Conservation (phyloP, 2,888 invertebrate genomes). For the Arctia plantaginis region DNA sequence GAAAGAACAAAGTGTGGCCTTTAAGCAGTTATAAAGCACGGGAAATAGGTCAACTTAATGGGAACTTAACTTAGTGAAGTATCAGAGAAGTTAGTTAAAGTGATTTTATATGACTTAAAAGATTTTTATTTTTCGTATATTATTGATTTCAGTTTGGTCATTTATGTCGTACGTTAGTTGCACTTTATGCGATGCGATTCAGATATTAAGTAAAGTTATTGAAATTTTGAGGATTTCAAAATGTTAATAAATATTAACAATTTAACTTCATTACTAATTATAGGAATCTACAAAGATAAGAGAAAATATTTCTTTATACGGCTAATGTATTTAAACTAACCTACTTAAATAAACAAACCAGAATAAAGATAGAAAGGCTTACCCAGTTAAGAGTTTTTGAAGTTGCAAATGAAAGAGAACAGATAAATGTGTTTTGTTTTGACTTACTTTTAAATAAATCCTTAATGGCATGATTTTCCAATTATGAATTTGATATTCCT, state of each 20-base stretch:
- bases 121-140: not conserved
- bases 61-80: slow-evolving; percentile 3
- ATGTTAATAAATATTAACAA: no score
- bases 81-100: slow-evolving; percentile 13
- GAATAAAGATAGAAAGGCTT: not conserved
- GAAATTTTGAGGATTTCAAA: no score
- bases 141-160: not conserved
- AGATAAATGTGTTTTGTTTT: not conserved
- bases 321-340: not conserved
- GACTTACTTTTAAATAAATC: not conserved
- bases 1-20: slow-evolving; percentile 7
- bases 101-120: not conserved
- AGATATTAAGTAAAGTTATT: no score
- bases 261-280: no score
- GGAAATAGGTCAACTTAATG: slow-evolving; percentile 35
- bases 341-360: slow-evolving; percentile 1
- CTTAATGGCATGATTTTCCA: not conserved
- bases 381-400: slow-evolving; percentile 9
- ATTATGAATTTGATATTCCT: not conserved
- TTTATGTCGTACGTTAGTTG: not conserved
- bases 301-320: not conserved
- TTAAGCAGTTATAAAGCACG: slow-evolving; percentile 11
- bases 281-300: no score
- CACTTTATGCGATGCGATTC: not conserved
- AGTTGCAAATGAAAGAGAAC: not conserved